These are phyloP conservation scores for Prolemur simus DNA, from an alignment of 2,113 vertebrate species.

Conservation along the genomic window DNA sequence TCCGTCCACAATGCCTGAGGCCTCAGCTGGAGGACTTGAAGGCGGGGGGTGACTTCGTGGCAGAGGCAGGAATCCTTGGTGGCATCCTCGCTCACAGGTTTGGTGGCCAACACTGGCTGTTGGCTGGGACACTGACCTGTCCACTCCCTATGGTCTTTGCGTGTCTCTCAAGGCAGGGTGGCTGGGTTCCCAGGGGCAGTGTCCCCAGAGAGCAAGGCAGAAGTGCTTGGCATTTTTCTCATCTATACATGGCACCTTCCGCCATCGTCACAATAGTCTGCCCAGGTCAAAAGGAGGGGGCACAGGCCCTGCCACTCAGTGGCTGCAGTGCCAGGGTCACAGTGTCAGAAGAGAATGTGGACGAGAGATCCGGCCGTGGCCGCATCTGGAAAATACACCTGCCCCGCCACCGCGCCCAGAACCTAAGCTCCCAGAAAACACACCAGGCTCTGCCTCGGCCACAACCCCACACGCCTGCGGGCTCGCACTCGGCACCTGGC, in stretches of 20 bases:
- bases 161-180: neutral
- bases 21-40: neutral
- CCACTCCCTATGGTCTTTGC: neutral
- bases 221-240: neutral
- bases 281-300: too few relatives aligned
- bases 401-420: rapidly evolving
- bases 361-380: neutral
- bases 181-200: neutral
- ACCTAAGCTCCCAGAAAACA: neutral
- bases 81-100: neutral
- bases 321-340: rapidly evolving
- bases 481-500: neutral
- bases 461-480: too few relatives aligned
- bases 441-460: neutral
- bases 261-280: neutral
- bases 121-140: neutral
- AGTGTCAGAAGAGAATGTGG: neutral
- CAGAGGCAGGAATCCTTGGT: neutral
- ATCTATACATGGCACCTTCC: neutral
- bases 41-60: neutral
- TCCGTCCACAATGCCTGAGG: too few relatives aligned
- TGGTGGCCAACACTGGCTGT: neutral
- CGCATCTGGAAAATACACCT: rapidly evolving
- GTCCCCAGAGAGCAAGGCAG: neutral
- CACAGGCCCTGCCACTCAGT: rapidly evolving